Percentiles rank a stretch among this genome's conserved stretches.
These are phyloP conservation scores for Gymnocephalus cernua DNA, from an alignment of 2,113 vertebrate species.

Conservation along the genomic window DNA sequence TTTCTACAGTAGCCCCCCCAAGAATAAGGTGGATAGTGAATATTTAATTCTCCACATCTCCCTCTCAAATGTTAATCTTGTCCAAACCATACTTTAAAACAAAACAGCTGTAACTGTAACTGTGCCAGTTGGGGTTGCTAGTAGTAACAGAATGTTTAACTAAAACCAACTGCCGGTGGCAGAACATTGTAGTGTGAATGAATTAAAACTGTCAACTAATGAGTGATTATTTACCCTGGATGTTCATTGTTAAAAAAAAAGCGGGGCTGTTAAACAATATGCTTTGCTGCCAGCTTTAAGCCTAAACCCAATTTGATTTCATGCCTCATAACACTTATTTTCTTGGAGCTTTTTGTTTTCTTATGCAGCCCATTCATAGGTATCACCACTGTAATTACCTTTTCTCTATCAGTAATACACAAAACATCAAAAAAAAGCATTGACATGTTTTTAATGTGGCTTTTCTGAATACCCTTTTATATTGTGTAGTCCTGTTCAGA, in stretches of 20 bases:
- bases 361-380: slow-evolving; percentile 1
- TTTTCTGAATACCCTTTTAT: neutral
- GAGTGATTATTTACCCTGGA: neutral
- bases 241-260: neutral
- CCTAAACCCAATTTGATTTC: slow-evolving; percentile 16
- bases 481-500: neutral
- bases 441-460: neutral
- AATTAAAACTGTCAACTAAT: slow-evolving; percentile 9
- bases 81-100: neutral
- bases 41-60: neutral
- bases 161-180: neutral
- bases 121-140: neutral
- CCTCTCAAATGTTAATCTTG: neutral
- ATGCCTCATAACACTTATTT: slow-evolving; percentile 25
- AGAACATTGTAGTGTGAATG: neutral
- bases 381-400: slow-evolving; percentile 12
- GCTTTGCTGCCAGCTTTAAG: neutral
- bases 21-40: too few species aligned
- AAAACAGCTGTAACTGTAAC: neutral
- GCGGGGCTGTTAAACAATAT: neutral
- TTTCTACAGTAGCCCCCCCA: too few species aligned
- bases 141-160: neutral
- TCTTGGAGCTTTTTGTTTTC: slow-evolving; percentile 24
- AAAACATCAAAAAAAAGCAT: slow-evolving; percentile 9
- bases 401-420: neutral